These are phyloP conservation scores for Macroteleia sp. DNA, from an alignment of 2,888 invertebrate genomes.

Conservation along the genomic window DNA sequence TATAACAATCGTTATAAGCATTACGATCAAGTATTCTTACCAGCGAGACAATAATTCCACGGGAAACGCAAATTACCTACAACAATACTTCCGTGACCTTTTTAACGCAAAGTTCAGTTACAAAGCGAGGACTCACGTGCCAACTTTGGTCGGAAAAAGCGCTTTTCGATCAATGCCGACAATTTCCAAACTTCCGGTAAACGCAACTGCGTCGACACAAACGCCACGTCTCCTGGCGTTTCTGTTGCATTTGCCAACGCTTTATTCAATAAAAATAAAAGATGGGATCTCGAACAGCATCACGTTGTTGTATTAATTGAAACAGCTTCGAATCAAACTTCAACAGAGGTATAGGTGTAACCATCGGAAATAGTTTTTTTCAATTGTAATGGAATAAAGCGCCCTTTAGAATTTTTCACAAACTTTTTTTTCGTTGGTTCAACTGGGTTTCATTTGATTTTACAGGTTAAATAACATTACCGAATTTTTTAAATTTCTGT, in stretches of 20 bases:
- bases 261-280: conserved; percentile 26
- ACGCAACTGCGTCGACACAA: conserved; percentile 10
- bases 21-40: conserved; percentile 25
- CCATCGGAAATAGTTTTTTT: too few species aligned
- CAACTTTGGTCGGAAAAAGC: conserved; percentile 33
- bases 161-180: conserved; percentile 36
- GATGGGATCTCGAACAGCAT: too few species aligned
- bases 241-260: conserved; percentile 12
- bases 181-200: conserved; percentile 27
- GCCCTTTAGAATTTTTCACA: background rate
- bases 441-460: too few species aligned
- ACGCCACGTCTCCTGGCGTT: conserved; percentile 6
- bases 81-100: conserved; percentile 4
- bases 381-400: background rate
- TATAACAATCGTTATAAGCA: conserved; percentile 39
- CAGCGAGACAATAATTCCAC: conserved; percentile 42
- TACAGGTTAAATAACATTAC: too few species aligned
- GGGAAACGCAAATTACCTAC: conserved; percentile 19
- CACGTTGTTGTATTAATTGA: conserved; percentile 15
- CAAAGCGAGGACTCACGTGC: conserved; percentile 25
- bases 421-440: too few species aligned
- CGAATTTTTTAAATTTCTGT: too few species aligned
- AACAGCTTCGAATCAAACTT: conserved; percentile 12
- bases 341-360: background rate
- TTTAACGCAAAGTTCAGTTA: conserved; percentile 23